These are phyloP conservation scores for Homarus americanus DNA, from an alignment of 1,140 invertebrate species.

Conservation along the genomic window DNA sequence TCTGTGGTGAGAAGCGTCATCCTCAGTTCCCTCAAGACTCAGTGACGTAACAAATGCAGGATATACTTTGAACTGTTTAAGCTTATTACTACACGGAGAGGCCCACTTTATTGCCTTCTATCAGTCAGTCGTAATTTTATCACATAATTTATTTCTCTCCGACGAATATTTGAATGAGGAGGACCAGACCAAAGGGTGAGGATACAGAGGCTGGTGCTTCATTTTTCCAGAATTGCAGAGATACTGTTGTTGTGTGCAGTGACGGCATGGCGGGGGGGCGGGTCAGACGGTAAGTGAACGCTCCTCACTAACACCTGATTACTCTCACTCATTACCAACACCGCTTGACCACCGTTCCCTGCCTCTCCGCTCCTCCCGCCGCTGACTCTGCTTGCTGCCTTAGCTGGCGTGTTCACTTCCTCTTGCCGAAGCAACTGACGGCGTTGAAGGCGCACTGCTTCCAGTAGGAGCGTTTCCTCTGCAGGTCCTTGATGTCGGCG, in stretches of 20 bases:
- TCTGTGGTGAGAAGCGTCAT: no score
- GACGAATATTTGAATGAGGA: no score
- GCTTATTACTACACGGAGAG: no score
- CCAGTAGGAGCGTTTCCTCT: constrained; percentile 83
- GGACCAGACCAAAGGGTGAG: no score
- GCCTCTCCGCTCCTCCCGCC: neutral
- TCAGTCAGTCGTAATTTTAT: no score
- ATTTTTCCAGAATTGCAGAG: neutral
- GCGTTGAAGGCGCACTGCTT: constrained; percentile 84
- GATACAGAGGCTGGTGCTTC: neutral
- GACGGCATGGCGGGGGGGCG: neutral
- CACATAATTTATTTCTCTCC: no score
- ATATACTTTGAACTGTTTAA: no score
- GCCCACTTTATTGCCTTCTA: no score
- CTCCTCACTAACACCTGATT: no score
- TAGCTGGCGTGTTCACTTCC: constrained; percentile 38
- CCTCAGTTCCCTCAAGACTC: no score
- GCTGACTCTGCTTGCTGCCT: neutral
- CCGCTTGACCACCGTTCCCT: neutral
- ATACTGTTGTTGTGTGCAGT: neutral
- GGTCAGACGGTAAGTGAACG: neutral
- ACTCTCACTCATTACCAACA: neutral
- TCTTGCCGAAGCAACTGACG: constrained; percentile 83
- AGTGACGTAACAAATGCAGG: no score
- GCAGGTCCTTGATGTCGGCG: constrained; percentile 80